Percentiles rank a stretch among this genome's conserved stretches.
Evolutionary conservation across 2,888 invertebrate species (phyloP).

Genomic region (Nebria brevicollis): DNA sequence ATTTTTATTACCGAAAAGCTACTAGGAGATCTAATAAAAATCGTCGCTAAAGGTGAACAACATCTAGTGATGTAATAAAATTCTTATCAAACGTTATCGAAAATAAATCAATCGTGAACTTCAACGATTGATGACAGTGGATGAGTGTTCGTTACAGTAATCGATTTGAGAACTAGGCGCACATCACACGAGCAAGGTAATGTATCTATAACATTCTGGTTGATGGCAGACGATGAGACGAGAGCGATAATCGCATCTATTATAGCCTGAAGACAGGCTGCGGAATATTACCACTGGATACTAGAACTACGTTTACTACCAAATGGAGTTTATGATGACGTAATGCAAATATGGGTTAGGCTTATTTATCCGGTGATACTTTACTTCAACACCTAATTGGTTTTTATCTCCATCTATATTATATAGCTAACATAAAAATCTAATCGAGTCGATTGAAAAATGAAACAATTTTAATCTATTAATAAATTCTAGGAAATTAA

Average conservation of each 20-base stretch:
- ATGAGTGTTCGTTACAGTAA: not conserved
- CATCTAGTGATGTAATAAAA: not conserved
- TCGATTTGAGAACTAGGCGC: not conserved
- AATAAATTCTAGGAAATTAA: not conserved
- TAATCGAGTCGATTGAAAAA: not conserved
- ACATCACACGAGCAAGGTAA: not conserved
- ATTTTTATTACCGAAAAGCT: no score
- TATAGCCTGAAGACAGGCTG: conserved; percentile 1
- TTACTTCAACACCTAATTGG: not conserved
- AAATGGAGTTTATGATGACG: not conserved
- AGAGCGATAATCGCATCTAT: not conserved
- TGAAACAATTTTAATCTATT: not conserved
- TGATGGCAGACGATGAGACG: not conserved
- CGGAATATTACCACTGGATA: not conserved
- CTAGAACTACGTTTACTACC: not conserved
- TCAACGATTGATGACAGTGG: not conserved
- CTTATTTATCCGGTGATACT: not conserved
- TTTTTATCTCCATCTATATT: not conserved
- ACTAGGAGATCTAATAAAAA: not conserved
- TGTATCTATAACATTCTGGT: conserved; percentile 1
- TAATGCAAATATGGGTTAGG: not conserved
- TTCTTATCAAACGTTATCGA: not conserved
- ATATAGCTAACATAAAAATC: not conserved
- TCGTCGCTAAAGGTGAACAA: not conserved
- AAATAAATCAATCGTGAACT: not conserved